A percentile compares a stretch with the other conserved stretches of the same genome.
Evolutionary conservation across 2,113 vertebrate genomes (phyloP).

Genomic region (Thalassarche chlororhynchos): DNA sequence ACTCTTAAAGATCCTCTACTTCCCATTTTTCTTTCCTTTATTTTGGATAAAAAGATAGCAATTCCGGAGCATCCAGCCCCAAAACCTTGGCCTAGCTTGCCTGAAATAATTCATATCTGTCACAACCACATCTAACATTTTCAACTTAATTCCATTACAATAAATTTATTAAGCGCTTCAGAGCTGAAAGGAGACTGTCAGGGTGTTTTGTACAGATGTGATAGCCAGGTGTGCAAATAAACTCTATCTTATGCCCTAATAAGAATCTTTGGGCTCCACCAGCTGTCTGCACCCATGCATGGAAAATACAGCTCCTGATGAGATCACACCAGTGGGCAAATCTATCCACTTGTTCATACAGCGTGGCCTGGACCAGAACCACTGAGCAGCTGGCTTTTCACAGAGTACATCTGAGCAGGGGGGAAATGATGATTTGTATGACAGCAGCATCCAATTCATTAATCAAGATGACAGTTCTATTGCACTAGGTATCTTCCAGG

Average conservation of each 20-base stretch:
- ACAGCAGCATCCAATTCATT: neutral
- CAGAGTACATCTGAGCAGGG: neutral
- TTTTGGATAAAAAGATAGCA: neutral
- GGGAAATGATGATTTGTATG: neutral
- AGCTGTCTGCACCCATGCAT: neutral
- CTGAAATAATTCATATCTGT: neutral
- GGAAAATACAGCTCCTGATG: neutral
- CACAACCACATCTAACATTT: neutral
- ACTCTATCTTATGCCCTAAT: neutral
- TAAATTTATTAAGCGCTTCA: neutral
- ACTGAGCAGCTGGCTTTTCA: neutral
- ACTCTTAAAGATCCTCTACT: rapidly evolving
- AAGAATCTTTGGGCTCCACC: neutral
- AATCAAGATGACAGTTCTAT: neutral
- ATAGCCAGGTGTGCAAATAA: neutral
- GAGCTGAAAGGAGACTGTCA: neutral
- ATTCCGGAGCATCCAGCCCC: neutral
- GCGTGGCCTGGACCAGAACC: neutral
- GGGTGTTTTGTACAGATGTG: neutral
- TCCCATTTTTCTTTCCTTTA: neutral
- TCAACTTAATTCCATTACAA: neutral
- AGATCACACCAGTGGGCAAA: neutral
- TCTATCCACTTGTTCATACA: neutral
- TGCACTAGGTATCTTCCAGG: neutral
- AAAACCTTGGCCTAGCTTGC: neutral